These are phyloP conservation scores for Pseudochirops corinnae DNA, from an alignment of 2,797 vertebrate genomes.

Conservation along the genomic window DNA sequence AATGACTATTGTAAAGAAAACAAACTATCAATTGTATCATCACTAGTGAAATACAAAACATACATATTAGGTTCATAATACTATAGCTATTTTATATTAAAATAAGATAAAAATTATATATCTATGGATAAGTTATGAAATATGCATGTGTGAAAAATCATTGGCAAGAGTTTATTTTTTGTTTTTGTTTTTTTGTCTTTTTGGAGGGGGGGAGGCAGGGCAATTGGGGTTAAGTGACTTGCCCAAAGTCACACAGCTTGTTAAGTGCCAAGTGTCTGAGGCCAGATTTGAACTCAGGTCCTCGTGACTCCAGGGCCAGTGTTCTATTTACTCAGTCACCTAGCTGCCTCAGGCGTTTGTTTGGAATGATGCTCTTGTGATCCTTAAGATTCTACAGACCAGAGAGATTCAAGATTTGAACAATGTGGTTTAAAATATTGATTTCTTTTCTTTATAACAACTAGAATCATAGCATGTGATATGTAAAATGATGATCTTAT, in stretches of 20 bases:
- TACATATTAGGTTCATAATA: neutral
- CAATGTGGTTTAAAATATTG: slow-evolving; percentile 17
- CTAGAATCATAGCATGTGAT: slow-evolving; percentile 25
- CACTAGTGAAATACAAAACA: neutral
- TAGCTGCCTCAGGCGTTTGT: neutral
- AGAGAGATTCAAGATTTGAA: slow-evolving; percentile 19
- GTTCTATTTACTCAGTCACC: too few relatives aligned
- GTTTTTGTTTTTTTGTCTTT: too few relatives aligned
- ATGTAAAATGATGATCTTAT: slow-evolving; percentile 29
- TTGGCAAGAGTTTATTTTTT: neutral
- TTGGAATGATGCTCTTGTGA: neutral
- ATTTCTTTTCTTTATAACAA: slow-evolving; percentile 11
- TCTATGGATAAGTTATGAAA: slow-evolving; percentile 17
- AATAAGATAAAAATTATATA: neutral
- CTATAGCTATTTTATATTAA: neutral
- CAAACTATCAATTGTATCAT: too few relatives aligned
- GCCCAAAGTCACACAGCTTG: too few relatives aligned
- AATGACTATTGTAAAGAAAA: neutral
- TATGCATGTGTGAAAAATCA: slow-evolving; percentile 7
- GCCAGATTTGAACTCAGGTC: too few relatives aligned
- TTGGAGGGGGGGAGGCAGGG: too few relatives aligned
- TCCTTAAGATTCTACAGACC: slow-evolving; percentile 9
- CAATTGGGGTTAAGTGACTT: too few relatives aligned
- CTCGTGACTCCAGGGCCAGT: too few relatives aligned
- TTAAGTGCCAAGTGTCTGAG: too few relatives aligned